phyloP scores from a whole-genome alignment of 2,797 vertebrate species.

The Trachurus trachurus region DNA sequence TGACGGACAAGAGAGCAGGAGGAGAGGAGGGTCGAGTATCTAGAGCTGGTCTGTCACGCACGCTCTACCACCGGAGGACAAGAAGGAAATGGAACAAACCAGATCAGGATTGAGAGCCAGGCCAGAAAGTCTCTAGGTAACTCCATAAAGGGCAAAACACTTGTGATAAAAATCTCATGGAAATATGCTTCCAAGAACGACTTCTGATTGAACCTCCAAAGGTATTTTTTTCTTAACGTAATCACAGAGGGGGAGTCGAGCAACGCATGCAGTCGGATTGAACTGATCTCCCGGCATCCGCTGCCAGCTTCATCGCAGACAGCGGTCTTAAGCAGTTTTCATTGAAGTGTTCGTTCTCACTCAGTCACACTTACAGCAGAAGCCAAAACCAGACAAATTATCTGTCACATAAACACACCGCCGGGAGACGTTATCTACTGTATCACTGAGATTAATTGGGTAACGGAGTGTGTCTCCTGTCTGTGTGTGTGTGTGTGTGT shows the following conservation, averaged over 20 bases:
- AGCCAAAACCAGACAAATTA: conserved; percentile 65
- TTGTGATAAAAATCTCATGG: conserved; percentile 65
- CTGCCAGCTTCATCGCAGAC: conserved; percentile 44
- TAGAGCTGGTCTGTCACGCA: conserved; percentile 32
- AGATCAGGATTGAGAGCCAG: conserved; percentile 53
- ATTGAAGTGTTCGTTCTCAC: conserved; percentile 54
- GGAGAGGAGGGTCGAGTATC: conserved; percentile 9
- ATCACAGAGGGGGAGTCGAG: conserved; percentile 48
- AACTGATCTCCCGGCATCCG: conserved; percentile 41
- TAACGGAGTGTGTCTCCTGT: conserved; percentile 18
- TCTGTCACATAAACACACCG: conserved; percentile 46
- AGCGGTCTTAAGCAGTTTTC: conserved; percentile 40
- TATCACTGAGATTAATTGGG: conserved; percentile 44
- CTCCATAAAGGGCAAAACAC: conserved; percentile 68
- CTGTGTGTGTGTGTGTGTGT: not conserved
- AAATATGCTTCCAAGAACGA: conserved; percentile 63
- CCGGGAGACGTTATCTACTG: conserved; percentile 47
- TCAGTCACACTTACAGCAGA: conserved; percentile 39
- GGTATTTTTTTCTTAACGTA: conserved; percentile 38
- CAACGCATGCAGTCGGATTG: conserved; percentile 44
- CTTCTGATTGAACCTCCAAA: conserved; percentile 48
- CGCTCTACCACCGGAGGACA: conserved; percentile 44
- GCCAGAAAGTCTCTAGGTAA: conserved; percentile 59
- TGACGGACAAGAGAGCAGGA: conserved; percentile 58
- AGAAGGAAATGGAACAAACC: conserved; percentile 62